phyloP scores from a whole-genome alignment of 2,888 invertebrate species.

The Gibbula magus region DNA sequence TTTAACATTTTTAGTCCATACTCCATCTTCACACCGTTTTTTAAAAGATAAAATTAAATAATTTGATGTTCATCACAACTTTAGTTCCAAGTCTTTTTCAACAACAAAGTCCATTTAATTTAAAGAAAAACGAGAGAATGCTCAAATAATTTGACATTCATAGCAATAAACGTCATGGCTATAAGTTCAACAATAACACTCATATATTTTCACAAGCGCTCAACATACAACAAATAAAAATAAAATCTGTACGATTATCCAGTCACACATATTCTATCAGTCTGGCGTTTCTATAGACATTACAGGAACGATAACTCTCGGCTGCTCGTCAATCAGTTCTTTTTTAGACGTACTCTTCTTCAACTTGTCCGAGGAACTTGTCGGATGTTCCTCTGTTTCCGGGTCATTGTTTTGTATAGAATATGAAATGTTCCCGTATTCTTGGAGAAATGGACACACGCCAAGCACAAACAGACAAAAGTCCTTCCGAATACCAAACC shows the following conservation, averaged over 20 bases:
- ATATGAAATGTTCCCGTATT: constrained; percentile 98
- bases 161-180: background rate
- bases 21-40: too few species aligned
- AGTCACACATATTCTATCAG: constrained; percentile 31
- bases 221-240: background rate
- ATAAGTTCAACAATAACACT: background rate
- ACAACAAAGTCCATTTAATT: too few species aligned
- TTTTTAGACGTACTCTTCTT: constrained; percentile 40
- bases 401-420: constrained; percentile 61
- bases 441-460: constrained; percentile 94
- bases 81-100: too few species aligned
- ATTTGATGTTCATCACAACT: too few species aligned
- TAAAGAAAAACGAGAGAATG: too few species aligned
- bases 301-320: constrained; percentile 61
- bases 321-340: constrained; percentile 79
- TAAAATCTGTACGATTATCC: background rate
- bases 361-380: constrained; percentile 24
- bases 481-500: constrained; percentile 98
- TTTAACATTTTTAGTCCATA: too few species aligned
- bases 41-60: too few species aligned
- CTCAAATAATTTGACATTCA: background rate
- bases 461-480: constrained; percentile 97
- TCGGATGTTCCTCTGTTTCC: constrained; percentile 38
- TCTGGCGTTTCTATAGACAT: constrained; percentile 70
- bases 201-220: background rate